These are phyloP conservation scores for Thripadectes ignobilis DNA, from an alignment of 2,797 vertebrate species.

Conservation along the genomic window DNA sequence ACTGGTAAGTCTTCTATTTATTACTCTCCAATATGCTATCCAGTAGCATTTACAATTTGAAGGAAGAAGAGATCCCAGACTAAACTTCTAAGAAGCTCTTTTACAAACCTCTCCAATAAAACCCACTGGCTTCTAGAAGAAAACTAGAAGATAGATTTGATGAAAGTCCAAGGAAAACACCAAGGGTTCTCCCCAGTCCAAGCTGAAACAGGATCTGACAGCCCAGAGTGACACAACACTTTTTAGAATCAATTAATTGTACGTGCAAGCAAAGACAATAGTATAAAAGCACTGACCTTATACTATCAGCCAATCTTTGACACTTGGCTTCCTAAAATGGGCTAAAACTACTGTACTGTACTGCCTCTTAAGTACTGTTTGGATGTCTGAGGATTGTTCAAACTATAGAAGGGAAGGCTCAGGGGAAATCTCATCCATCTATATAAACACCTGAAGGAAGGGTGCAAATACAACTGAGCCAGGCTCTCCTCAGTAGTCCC, in stretches of 20 bases:
- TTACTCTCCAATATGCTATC: not conserved
- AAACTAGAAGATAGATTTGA: not conserved
- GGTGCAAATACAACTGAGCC: not conserved
- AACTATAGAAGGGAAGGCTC: not conserved
- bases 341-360: not conserved
- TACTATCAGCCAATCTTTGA: not conserved
- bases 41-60: not conserved
- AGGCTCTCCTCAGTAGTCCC: not conserved
- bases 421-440: not conserved
- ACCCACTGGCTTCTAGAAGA: not conserved
- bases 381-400: not conserved
- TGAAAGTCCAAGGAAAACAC: not conserved
- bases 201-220: not conserved
- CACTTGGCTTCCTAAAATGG: not conserved
- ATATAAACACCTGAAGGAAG: not conserved
- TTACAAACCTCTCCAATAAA: not conserved
- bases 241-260: not conserved
- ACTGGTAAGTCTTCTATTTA: not conserved
- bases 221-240: fast-evolving
- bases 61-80: not conserved
- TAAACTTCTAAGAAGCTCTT: not conserved
- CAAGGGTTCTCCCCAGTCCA: not conserved
- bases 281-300: not conserved
- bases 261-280: not conserved
- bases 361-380: not conserved